Conservation (phyloP, 2,113 vertebrate species). For the Ginglymostoma cirratum region DNA sequence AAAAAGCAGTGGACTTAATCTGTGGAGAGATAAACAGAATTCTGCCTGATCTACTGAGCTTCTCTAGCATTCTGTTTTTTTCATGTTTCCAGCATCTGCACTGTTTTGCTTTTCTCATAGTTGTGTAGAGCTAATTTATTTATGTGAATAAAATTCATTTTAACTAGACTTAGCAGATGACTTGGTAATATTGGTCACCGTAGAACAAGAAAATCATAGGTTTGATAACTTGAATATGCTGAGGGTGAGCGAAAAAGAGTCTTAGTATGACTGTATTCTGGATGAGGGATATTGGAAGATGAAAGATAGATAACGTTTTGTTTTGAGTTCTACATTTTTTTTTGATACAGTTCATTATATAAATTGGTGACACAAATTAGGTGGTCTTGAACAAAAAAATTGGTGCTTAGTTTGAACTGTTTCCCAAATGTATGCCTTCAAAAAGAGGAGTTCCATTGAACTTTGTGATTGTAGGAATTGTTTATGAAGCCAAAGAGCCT, state of each 20-base stretch:
- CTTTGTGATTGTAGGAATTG: not conserved
- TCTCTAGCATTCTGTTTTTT: not conserved
- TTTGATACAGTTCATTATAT: not conserved
- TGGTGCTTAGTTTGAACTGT: not conserved
- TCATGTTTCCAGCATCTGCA: not conserved
- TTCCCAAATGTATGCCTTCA: not conserved
- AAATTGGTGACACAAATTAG: not conserved
- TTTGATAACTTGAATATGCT: not conserved
- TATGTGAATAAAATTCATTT: not conserved
- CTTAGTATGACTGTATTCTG: not conserved
- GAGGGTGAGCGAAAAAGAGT: not conserved
- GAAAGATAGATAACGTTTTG: not conserved
- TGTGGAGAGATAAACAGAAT: too few species aligned
- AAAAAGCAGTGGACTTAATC: too few species aligned
- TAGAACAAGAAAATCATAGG: not conserved
- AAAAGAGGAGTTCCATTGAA: not conserved
- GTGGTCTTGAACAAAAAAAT: not conserved
- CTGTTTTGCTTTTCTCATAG: not conserved
- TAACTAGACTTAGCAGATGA: not conserved
- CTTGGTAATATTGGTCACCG: not conserved
- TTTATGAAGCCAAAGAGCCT: not conserved
- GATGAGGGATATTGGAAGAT: not conserved
- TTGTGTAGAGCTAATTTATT: not conserved
- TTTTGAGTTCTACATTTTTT: not conserved
- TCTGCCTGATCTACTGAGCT: not conserved